A percentile compares a stretch with the other conserved stretches of the same genome.
Evolutionary conservation across 2,888 invertebrate genomes (phyloP).

Genomic region (Polyommatus icarus): DNA sequence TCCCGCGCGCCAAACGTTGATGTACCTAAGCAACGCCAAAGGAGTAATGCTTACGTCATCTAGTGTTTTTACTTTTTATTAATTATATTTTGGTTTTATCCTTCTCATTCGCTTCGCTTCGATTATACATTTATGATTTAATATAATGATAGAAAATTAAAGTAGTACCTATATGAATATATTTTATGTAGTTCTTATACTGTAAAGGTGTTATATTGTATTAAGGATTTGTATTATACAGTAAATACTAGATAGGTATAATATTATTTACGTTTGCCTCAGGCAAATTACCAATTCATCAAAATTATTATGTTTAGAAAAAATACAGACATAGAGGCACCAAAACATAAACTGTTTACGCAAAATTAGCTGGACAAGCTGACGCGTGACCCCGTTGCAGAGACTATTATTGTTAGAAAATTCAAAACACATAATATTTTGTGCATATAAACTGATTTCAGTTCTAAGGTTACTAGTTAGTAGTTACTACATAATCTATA

Average conservation of each 20-base stretch:
- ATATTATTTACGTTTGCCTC: not conserved
- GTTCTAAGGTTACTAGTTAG: too few relatives aligned
- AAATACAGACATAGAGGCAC: conserved; percentile 22
- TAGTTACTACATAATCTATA: not conserved
- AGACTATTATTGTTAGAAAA: not conserved
- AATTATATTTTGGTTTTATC: too few relatives aligned
- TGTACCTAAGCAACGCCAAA: too few relatives aligned
- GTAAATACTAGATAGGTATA: not conserved
- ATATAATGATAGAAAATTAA: too few relatives aligned
- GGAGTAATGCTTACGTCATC: too few relatives aligned
- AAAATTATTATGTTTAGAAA: not conserved
- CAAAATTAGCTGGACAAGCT: not conserved
- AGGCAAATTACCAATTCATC: not conserved
- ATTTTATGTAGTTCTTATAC: too few relatives aligned
- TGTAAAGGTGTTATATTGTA: not conserved
- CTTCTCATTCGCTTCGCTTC: too few relatives aligned
- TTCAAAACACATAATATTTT: not conserved
- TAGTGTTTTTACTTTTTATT: too few relatives aligned
- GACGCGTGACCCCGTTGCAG: not conserved
- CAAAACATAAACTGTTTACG: conserved; percentile 14
- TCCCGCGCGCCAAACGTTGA: too few relatives aligned
- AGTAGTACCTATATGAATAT: too few relatives aligned
- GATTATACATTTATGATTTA: too few relatives aligned
- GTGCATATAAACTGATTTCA: not conserved
- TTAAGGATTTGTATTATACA: too few relatives aligned